Conservation (phyloP, 2,797 vertebrate species). For the Emys orbicularis region DNA sequence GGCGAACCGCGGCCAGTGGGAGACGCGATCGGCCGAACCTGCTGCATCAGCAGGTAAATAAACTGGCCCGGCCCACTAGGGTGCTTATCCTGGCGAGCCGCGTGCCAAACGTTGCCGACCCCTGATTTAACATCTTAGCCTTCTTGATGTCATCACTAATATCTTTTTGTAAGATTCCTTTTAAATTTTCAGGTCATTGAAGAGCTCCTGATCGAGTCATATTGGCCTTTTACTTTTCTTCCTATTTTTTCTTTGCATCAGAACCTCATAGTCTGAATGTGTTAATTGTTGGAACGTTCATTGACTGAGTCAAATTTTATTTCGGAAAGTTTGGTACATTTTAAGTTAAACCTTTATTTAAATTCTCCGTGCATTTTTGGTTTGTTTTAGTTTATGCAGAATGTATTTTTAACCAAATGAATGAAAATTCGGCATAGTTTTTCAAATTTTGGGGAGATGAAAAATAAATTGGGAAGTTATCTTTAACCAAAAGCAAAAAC, state of each 20-base stretch:
- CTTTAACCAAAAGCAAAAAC: conserved; percentile 42
- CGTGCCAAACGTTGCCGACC: no score
- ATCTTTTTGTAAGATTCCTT: no score
- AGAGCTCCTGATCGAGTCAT: neutral
- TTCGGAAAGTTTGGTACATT: conserved; percentile 32
- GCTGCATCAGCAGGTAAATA: no score
- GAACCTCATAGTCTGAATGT: neutral
- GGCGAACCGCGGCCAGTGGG: no score
- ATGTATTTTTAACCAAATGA: conserved; percentile 53
- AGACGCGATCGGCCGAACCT: no score
- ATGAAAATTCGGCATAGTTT: neutral
- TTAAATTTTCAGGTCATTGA: neutral
- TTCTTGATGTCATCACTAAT: no score
- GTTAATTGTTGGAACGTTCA: neutral
- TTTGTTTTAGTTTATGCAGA: conserved; percentile 26
- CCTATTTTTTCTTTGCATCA: neutral
- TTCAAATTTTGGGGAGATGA: conserved; percentile 41
- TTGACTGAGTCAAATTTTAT: neutral
- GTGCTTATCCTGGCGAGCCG: no score
- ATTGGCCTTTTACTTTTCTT: neutral
- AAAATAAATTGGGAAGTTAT: conserved; percentile 42
- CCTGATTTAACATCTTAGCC: no score
- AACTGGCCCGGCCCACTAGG: no score
- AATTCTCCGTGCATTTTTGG: neutral
- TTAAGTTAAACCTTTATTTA: conserved; percentile 31